phyloP scores from a whole-genome alignment of 1,140 invertebrate species.

The Cydia fagiglandana region DNA sequence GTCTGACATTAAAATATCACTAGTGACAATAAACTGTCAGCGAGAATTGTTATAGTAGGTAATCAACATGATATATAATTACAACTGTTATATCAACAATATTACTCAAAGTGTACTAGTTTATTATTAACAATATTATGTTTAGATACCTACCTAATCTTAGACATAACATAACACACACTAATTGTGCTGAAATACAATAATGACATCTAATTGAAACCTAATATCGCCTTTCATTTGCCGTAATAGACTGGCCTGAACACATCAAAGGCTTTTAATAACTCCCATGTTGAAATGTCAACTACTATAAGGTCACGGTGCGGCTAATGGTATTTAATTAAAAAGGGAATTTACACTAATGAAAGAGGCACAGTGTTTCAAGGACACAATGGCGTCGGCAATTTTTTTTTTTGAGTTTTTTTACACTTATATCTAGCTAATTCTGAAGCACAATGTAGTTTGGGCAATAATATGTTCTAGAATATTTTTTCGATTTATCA shows the following conservation, averaged over 20 bases:
- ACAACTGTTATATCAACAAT: too few relatives aligned
- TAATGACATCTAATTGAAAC: background rate
- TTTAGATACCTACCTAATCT: background rate
- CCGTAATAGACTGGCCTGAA: background rate
- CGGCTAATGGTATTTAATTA: constrained; percentile 27
- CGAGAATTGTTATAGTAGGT: too few relatives aligned
- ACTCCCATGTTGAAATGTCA: background rate
- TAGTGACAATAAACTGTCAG: too few relatives aligned
- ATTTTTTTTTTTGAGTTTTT: background rate
- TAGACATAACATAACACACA: background rate
- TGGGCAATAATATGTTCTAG: too few relatives aligned
- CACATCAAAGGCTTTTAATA: constrained; percentile 22
- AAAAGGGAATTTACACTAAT: background rate
- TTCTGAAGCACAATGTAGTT: background rate
- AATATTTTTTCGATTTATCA: too few relatives aligned
- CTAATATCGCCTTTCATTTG: constrained; percentile 19
- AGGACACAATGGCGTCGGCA: background rate
- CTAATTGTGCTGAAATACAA: background rate
- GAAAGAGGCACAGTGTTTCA: constrained; percentile 6
- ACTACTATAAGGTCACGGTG: constrained; percentile 16
- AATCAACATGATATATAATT: too few relatives aligned
- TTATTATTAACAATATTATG: too few relatives aligned
- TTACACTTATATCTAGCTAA: background rate
- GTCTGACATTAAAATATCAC: too few relatives aligned
- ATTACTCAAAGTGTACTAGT: too few relatives aligned